Evolutionary conservation across 1,140 invertebrate genomes (phyloP).

Genomic region (Lepidostoma basale): DNA sequence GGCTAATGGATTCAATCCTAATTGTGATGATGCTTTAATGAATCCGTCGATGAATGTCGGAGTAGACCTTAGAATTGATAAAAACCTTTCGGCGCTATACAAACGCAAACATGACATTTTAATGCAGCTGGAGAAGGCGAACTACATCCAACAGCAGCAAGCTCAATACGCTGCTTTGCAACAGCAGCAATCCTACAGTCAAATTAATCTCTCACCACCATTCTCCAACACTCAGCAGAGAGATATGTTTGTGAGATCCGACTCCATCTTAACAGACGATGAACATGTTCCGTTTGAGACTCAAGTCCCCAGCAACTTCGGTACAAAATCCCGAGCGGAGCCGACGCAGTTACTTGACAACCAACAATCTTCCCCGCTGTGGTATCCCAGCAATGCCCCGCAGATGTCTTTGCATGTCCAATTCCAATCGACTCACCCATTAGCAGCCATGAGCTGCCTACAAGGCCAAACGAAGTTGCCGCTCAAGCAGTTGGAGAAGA

Average conservation of each 20-base stretch:
- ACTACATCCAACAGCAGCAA: slow-evolving; percentile 59
- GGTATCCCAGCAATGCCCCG: slow-evolving; percentile 47
- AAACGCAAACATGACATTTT: slow-evolving; percentile 73
- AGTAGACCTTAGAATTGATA: not conserved
- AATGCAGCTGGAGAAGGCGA: slow-evolving; percentile 69
- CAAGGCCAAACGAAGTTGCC: too few species aligned
- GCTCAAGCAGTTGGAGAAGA: too few species aligned
- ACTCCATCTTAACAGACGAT: slow-evolving; percentile 70
- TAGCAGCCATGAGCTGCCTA: too few species aligned
- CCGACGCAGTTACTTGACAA: slow-evolving; percentile 24
- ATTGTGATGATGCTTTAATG: too few species aligned
- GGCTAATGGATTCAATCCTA: too few species aligned
- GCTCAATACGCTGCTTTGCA: slow-evolving; percentile 49
- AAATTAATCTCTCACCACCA: too few species aligned
- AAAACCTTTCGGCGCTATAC: slow-evolving; percentile 53
- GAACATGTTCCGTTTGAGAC: too few species aligned
- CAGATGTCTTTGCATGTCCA: too few species aligned
- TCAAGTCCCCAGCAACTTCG: slow-evolving; percentile 75
- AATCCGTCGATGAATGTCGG: too few species aligned
- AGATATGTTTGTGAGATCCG: slow-evolving; percentile 65
- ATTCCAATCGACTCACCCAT: too few species aligned
- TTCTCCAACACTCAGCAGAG: slow-evolving; percentile 45
- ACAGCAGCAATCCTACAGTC: not conserved
- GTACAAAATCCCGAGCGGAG: slow-evolving; percentile 73
- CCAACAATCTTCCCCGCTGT: slow-evolving; percentile 2